These are phyloP conservation scores for Platanista minor DNA, from an alignment of 2,113 vertebrate genomes.

Conservation along the genomic window DNA sequence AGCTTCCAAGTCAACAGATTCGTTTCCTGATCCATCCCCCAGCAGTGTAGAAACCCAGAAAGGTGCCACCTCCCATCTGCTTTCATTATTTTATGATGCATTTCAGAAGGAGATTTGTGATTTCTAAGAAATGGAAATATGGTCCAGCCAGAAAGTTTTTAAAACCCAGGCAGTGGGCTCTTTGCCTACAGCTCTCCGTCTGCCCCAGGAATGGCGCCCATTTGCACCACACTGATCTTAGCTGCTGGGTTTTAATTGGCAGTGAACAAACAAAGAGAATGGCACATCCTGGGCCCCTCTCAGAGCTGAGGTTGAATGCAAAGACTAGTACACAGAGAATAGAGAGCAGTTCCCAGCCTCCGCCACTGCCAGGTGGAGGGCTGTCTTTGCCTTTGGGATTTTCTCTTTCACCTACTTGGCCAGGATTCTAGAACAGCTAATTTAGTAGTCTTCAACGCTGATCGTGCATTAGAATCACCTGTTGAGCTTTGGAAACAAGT, in stretches of 20 bases:
- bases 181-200: slow-evolving; percentile 25
- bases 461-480: neutral
- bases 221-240: neutral
- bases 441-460: neutral
- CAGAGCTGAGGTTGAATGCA: neutral
- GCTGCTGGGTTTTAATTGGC: slow-evolving; percentile 32
- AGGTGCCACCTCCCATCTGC: slow-evolving; percentile 50
- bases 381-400: neutral
- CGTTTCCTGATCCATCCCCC: neutral
- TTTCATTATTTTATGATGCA: slow-evolving; percentile 56
- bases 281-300: neutral
- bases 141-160: slow-evolving; percentile 30
- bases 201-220: slow-evolving; percentile 19
- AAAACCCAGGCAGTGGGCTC: slow-evolving; percentile 33
- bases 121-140: slow-evolving; percentile 59
- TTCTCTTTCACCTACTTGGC: neutral
- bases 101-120: slow-evolving; percentile 48
- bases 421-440: neutral
- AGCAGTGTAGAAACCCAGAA: neutral
- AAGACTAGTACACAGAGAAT: neutral
- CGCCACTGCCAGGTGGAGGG: neutral
- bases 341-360: neutral
- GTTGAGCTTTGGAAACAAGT: neutral
- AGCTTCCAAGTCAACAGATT: slow-evolving; percentile 27
- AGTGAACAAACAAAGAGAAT: neutral